Evolutionary conservation across 92 coral and sea anemone genomes (phyloP).

Genomic region (Meandrina meandrites): DNA sequence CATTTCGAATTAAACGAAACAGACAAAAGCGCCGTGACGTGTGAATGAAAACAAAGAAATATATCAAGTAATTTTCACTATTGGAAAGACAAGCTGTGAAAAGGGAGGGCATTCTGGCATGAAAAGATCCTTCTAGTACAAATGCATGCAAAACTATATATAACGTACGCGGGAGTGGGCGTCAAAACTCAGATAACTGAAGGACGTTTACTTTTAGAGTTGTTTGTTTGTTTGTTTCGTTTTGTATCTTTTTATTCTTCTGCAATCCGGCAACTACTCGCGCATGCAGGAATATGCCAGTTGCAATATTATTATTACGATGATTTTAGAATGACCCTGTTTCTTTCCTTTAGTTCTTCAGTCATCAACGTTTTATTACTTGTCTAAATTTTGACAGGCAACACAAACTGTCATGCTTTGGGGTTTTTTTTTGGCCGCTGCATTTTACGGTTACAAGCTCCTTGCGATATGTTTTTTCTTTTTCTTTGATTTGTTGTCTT

Average conservation of each 20-base stretch:
- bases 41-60: background rate
- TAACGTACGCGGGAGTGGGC: background rate
- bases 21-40: background rate
- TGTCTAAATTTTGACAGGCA: background rate
- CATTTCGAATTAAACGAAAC: constrained; percentile 2
- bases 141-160: background rate
- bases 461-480: background rate
- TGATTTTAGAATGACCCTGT: background rate
- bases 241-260: background rate
- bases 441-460: background rate
- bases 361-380: background rate
- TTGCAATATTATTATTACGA: background rate
- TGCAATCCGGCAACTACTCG: background rate
- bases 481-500: background rate
- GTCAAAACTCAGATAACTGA: background rate
- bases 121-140: background rate
- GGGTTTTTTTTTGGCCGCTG: background rate
- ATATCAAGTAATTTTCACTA: background rate
- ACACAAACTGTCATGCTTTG: background rate
- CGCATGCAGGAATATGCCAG: background rate
- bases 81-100: background rate
- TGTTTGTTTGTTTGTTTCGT: background rate
- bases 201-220: background rate
- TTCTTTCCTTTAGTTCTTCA: background rate
- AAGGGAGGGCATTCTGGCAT: background rate